These are phyloP conservation scores for Sialia sialis DNA, from an alignment of 2,113 vertebrate genomes.

Conservation along the genomic window DNA sequence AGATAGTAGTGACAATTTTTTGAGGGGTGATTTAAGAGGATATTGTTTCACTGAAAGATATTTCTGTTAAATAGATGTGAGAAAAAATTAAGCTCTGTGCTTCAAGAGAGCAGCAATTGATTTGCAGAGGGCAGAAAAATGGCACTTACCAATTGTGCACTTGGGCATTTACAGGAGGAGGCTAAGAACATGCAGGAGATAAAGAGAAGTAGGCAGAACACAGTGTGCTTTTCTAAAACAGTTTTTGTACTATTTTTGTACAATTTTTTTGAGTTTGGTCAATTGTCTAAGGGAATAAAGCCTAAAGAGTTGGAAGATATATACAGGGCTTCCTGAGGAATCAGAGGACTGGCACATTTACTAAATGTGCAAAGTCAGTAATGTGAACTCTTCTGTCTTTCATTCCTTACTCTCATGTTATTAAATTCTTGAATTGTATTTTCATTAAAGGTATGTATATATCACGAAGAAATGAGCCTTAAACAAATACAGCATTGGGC, in stretches of 20 bases:
- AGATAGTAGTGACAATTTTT: background rate
- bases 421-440: constrained; percentile 8
- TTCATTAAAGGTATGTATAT: background rate
- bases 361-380: background rate
- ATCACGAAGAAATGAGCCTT: background rate
- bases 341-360: background rate
- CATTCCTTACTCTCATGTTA: background rate
- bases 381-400: background rate
- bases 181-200: background rate
- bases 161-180: background rate
- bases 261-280: background rate
- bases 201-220: background rate
- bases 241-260: background rate
- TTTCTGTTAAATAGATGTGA: background rate
- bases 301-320: background rate
- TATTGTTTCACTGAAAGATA: background rate
- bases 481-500: background rate
- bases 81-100: background rate
- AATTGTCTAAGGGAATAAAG: background rate
- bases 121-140: background rate
- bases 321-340: background rate
- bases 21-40: background rate
- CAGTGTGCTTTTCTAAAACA: background rate
- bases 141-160: background rate
- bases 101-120: background rate